A percentile compares a stretch with the other conserved stretches of the same genome.
These are phyloP conservation scores for Bucco capensis DNA, from an alignment of 2,113 vertebrate species.

Conservation along the genomic window DNA sequence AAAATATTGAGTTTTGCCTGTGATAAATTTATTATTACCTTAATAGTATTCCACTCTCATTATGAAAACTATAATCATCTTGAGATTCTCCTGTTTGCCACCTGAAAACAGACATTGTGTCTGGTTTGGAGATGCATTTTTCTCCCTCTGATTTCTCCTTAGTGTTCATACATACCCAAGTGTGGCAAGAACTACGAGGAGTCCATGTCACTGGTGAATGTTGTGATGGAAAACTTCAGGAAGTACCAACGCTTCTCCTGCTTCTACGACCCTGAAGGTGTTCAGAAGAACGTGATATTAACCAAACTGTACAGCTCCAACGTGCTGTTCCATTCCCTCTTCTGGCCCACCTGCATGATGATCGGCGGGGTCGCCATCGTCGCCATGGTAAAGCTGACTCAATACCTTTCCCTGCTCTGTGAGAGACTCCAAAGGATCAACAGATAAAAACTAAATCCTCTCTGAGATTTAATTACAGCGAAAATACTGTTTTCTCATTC, in stretches of 20 bases:
- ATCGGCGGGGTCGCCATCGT: conserved; percentile 84
- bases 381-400: conserved; percentile 93
- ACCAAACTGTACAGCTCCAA: conserved; percentile 87
- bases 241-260: conserved; percentile 85
- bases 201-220: conserved; percentile 77
- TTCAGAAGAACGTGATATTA: conserved; percentile 83
- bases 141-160: background rate
- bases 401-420: conserved; percentile 90
- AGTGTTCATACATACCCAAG: conserved; percentile 93
- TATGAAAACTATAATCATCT: conserved; percentile 11
- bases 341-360: conserved; percentile 92
- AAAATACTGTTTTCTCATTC: conserved; percentile 83
- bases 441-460: conserved; percentile 74
- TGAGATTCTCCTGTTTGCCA: background rate
- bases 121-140: background rate
- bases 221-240: conserved; percentile 87
- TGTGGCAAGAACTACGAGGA: conserved; percentile 86
- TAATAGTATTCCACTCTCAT: conserved; percentile 24
- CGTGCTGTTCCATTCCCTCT: conserved; percentile 85
- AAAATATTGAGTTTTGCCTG: conserved; percentile 50
- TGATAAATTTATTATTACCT: conserved; percentile 36
- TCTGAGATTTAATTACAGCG: conserved; percentile 42
- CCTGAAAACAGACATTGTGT: background rate
- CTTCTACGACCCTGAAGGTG: conserved; percentile 81
- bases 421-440: conserved; percentile 85